These are phyloP conservation scores for Urophycis tenuis DNA, from an alignment of 2,797 vertebrate species.

Conservation along the genomic window DNA sequence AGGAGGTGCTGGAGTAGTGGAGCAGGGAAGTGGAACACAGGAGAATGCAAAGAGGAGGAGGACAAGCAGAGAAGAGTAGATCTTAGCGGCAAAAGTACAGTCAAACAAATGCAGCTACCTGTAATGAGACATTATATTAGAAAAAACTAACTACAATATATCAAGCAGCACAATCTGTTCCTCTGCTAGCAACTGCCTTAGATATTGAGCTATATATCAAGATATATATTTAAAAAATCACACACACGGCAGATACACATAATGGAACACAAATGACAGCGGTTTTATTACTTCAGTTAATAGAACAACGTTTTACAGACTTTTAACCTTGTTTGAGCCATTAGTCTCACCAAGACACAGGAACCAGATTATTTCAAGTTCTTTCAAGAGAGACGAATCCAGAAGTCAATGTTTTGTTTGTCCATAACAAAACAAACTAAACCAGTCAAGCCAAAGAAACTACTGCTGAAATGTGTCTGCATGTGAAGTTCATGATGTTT, in stretches of 20 bases:
- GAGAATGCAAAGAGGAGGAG: too few species aligned
- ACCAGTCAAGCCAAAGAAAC: not conserved
- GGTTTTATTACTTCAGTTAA: not conserved
- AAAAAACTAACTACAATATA: too few species aligned
- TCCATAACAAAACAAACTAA: not conserved
- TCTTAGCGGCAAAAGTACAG: too few species aligned
- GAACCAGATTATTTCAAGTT: not conserved
- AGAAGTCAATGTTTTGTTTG: not conserved
- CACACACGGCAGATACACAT: not conserved
- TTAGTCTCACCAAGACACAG: too few species aligned
- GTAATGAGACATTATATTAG: too few species aligned
- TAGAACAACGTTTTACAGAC: not conserved
- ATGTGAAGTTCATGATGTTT: not conserved
- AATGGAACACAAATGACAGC: not conserved
- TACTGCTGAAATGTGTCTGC: not conserved
- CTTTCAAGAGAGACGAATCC: not conserved
- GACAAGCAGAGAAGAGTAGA: too few species aligned
- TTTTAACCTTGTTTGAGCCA: not conserved
- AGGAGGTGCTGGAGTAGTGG: too few species aligned
- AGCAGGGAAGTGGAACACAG: too few species aligned
- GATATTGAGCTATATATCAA: not conserved
- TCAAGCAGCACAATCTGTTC: too few species aligned
- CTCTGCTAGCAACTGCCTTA: too few species aligned
- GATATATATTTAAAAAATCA: not conserved
- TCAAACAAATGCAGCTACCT: too few species aligned